These are phyloP conservation scores for Aphodius sticticus DNA, from an alignment of 2,888 invertebrate species.

Conservation along the genomic window DNA sequence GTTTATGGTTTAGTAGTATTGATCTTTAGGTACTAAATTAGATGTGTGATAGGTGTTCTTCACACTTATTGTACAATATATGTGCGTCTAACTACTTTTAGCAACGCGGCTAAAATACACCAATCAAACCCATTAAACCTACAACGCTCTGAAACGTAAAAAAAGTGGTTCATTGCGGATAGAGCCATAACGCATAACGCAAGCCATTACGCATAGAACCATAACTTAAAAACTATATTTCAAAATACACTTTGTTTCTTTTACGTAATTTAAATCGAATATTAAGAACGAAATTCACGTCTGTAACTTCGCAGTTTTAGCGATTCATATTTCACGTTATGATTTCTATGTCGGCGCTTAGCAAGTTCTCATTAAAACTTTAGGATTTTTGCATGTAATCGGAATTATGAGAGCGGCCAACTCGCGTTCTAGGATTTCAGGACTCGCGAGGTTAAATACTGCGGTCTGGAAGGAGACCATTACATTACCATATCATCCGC, in stretches of 20 bases:
- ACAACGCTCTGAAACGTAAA: too few species aligned
- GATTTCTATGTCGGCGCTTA: background rate
- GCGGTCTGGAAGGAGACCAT: background rate
- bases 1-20: too few species aligned
- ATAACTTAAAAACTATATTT: background rate
- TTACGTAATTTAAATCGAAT: background rate
- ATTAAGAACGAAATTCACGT: background rate
- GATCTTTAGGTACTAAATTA: too few species aligned
- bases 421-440: background rate
- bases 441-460: background rate
- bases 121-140: too few species aligned
- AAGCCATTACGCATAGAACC: background rate
- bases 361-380: slow-evolving; percentile 4
- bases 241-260: background rate
- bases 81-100: too few species aligned
- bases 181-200: too few species aligned
- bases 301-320: background rate
- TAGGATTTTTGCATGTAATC: background rate
- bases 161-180: too few species aligned
- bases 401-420: background rate
- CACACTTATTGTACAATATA: too few species aligned
- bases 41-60: too few species aligned
- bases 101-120: too few species aligned
- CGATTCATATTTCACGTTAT: background rate
- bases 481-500: slow-evolving; percentile 4